These are phyloP conservation scores for Paralichthys olivaceus DNA, from an alignment of 2,113 vertebrate species.

Conservation along the genomic window DNA sequence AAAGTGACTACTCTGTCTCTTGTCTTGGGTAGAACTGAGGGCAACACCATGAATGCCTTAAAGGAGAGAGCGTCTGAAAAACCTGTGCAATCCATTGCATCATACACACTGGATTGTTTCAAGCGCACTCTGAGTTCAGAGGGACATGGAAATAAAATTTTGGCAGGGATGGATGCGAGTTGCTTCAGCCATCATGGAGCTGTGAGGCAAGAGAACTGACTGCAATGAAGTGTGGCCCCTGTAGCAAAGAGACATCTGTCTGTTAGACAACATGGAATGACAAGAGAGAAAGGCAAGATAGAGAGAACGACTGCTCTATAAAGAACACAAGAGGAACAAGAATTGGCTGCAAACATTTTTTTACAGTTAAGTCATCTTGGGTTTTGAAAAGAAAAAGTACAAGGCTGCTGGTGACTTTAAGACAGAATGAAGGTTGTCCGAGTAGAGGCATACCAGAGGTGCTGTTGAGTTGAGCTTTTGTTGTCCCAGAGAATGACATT, in stretches of 20 bases:
- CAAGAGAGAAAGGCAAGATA: constrained; percentile 60
- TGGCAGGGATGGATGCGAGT: neutral
- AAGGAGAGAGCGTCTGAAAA: neutral
- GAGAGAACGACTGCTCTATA: constrained; percentile 4
- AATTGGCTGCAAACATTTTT: constrained; percentile 60
- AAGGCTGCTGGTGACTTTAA: constrained; percentile 86
- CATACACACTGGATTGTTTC: neutral
- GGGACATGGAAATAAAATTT: neutral
- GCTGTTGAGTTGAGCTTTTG: constrained; percentile 56
- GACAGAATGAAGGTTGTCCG: constrained; percentile 75
- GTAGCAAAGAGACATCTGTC: constrained; percentile 53
- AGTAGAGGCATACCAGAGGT: constrained; percentile 62
- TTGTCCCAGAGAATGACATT: constrained; percentile 69
- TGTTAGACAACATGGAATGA: constrained; percentile 59
- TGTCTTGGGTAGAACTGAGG: neutral
- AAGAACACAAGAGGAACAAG: constrained; percentile 48
- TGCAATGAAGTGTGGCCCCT: constrained; percentile 39
- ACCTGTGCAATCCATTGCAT: neutral
- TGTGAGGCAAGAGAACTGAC: neutral
- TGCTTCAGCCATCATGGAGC: neutral
- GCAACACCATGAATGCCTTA: neutral
- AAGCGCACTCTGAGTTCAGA: neutral
- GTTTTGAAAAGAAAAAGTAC: constrained; percentile 61
- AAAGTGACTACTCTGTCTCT: neutral
- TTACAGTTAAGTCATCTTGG: constrained; percentile 65